phyloP scores from a whole-genome alignment of 2,113 vertebrate species.

The Ondatra zibethicus region DNA sequence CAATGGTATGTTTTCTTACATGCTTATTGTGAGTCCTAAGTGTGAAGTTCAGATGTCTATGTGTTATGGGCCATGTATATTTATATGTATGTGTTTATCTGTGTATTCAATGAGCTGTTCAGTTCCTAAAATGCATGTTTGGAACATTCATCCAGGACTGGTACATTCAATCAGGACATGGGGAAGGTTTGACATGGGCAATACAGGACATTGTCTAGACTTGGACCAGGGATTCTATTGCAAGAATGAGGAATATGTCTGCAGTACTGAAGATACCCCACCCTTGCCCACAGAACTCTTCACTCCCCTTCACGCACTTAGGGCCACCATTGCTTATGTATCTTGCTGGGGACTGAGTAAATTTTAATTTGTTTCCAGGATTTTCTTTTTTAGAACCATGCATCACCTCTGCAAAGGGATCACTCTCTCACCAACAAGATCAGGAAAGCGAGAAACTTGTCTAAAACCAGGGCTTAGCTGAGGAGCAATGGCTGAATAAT shows the following conservation, averaged over 20 bases:
- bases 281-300: not conserved
- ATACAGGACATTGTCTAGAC: not conserved
- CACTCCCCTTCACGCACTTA: fast-evolving
- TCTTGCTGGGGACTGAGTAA: not conserved
- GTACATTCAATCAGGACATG: not conserved
- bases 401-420: slow-evolving; percentile 61
- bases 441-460: slow-evolving; percentile 68
- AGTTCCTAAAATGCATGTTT: not conserved
- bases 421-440: slow-evolving; percentile 64
- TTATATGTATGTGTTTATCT: not conserved
- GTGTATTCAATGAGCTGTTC: not conserved
- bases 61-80: not conserved
- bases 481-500: slow-evolving; percentile 76
- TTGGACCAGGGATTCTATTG: not conserved
- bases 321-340: fast-evolving
- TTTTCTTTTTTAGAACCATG: slow-evolving; percentile 48
- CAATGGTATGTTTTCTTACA: not conserved
- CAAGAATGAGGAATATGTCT: not conserved
- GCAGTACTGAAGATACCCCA: not conserved
- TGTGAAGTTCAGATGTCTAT: not conserved
- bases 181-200: not conserved
- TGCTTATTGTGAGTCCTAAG: not conserved
- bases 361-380: not conserved
- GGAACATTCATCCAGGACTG: not conserved
- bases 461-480: slow-evolving; percentile 27